Base-by-base conservation (phyloP, 2,113 vertebrate genomes). In the Phaethornis superciliosus region DNA sequence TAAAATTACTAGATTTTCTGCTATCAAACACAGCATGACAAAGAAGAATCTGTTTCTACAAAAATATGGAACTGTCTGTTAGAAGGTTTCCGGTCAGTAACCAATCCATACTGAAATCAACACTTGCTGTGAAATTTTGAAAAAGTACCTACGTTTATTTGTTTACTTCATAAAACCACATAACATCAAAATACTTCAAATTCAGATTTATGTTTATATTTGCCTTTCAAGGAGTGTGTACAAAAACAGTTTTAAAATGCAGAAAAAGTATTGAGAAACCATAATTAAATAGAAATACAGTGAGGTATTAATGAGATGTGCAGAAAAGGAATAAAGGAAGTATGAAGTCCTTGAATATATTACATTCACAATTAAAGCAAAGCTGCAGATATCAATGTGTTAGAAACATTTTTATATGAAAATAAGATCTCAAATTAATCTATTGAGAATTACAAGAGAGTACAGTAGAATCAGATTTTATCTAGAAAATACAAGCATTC, bases 151-250 rank as follows among this genome's bases (percentile, higher is more conserved):
- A 18, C 26, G 15, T 55, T 65, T 46, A 11, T 81, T 64, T 71
- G 3, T 54, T 72, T 75, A 2, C 2, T 64, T 85, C 27, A 65
- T 65, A 68, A 85, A 76, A 72, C 65, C 24, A 32, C 12, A 20
- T 6, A 40, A 13, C 3, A 63, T 4, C 6, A 70, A 46, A 55
- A 32, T 44, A 91, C 51, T 85, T 85, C 30, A 63, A 67, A 89
- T 24, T 24, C 6, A 56, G 4, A 46, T 79, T 0, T 0, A 7
- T 81, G 4, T 33, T 62, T 35, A 52, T n/a, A 64, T 6, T 65
- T 3, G 2, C 11, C 56, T 81, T 32, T 19, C 5, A 78, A 79
- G 35, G 59, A 40, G 2, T 37, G 3, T 74, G 12, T n/a, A 67
- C 20, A 35, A 68, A 88, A 59, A 3, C 17, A 24, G 3, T 64